Evolutionary conservation across 2,797 vertebrate genomes (phyloP).

Genomic region (Craterocephalus amniculus): DNA sequence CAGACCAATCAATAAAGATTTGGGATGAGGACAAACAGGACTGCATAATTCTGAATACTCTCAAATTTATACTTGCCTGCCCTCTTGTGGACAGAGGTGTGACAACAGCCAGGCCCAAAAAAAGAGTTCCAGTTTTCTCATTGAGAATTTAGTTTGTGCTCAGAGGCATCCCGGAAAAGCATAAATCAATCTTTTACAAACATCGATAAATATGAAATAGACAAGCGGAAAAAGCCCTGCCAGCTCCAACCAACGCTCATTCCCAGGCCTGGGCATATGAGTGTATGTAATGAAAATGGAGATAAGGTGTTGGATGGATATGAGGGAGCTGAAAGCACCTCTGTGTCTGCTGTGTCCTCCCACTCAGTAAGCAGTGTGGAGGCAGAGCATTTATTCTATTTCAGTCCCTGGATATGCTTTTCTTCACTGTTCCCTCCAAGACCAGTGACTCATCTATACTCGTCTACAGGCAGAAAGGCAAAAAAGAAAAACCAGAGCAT

Average conservation of each 20-base stretch:
- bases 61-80: not conserved
- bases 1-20: not conserved
- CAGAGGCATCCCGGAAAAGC: not conserved
- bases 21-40: not conserved
- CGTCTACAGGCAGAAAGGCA: slow-evolving; percentile 35
- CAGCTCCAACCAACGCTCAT: slow-evolving; percentile 3
- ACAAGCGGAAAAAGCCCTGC: not conserved
- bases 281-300: slow-evolving; percentile 18
- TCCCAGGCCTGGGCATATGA: not conserved
- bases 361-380: slow-evolving; percentile 62
- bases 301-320: slow-evolving; percentile 49
- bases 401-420: slow-evolving; percentile 62
- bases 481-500: slow-evolving; percentile 23
- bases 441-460: slow-evolving; percentile 65
- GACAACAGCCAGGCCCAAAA: not conserved
- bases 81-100: slow-evolving; percentile 23
- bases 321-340: slow-evolving; percentile 62
- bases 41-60: not conserved
- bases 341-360: slow-evolving; percentile 68
- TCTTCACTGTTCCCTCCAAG: slow-evolving; percentile 63
- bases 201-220: not conserved
- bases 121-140: not conserved
- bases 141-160: not conserved
- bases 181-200: not conserved
- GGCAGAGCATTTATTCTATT: slow-evolving; percentile 72